phyloP scores from a whole-genome alignment of 2,888 invertebrate species.

The Noctua comes region DNA sequence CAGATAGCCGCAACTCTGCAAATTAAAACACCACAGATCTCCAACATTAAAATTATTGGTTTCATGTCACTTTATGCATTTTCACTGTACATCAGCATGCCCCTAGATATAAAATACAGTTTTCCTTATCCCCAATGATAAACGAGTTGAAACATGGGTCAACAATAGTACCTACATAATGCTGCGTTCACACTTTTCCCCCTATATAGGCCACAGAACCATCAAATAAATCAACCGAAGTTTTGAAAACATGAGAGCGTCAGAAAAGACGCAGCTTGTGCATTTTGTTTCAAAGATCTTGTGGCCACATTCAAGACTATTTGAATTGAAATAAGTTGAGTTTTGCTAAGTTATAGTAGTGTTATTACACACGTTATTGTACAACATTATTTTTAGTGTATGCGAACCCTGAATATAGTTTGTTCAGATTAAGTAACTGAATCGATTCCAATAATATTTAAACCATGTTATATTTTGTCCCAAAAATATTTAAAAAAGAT shows the following conservation, averaged over 20 bases:
- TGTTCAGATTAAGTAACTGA: too few relatives aligned
- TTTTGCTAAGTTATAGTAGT: not conserved
- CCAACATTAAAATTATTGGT: slow-evolving; percentile 3
- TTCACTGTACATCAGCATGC: slow-evolving; percentile 4
- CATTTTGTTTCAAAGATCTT: not conserved
- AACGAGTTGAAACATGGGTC: slow-evolving; percentile 39
- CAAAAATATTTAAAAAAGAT: too few relatives aligned
- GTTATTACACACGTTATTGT: not conserved
- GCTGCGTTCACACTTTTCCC: slow-evolving; percentile 6
- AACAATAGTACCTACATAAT: slow-evolving; percentile 28
- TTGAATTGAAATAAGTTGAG: not conserved
- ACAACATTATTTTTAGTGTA: too few relatives aligned
- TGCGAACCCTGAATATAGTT: too few relatives aligned
- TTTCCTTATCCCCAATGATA: slow-evolving; percentile 26
- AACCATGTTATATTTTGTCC: too few relatives aligned
- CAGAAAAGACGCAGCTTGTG: not conserved
- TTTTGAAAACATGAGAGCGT: not conserved
- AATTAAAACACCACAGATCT: slow-evolving; percentile 3
- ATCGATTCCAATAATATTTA: too few relatives aligned
- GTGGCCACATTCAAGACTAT: not conserved
- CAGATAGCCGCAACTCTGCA: not conserved
- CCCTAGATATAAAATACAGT: slow-evolving; percentile 11
- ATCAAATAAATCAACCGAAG: slow-evolving; percentile 19
- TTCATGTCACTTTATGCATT: slow-evolving; percentile 8
- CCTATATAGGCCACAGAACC: not conserved